Evolutionary conservation across 2,113 vertebrate species (phyloP).

Genomic region (Dolichallabes microphthalmus): DNA sequence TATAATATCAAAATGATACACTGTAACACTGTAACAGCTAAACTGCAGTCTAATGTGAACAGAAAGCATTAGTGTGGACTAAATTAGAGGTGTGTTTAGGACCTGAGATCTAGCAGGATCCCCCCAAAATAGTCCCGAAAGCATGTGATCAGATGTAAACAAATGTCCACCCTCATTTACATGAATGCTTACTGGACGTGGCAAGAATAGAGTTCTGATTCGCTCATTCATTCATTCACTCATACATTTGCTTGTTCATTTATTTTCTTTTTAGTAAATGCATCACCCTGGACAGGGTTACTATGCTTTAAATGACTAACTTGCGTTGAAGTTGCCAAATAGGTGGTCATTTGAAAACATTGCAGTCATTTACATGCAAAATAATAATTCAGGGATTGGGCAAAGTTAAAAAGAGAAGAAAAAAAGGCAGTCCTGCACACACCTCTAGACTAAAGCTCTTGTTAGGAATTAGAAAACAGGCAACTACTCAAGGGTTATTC

Average conservation of each 20-base stretch:
- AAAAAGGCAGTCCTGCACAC: neutral
- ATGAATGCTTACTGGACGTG: neutral
- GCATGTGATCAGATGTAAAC: neutral
- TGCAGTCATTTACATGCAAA: neutral
- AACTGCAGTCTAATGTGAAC: neutral
- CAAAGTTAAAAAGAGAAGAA: neutral
- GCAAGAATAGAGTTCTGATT: neutral
- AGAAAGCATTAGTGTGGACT: neutral
- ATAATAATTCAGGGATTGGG: neutral
- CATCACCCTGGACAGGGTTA: neutral
- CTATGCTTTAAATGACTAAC: neutral
- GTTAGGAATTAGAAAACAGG: neutral
- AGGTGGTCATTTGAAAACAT: neutral
- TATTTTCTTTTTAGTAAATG: neutral
- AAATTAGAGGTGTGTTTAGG: neutral
- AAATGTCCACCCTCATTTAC: neutral
- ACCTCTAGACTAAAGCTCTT: neutral
- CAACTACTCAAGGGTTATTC: neutral
- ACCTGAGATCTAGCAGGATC: neutral
- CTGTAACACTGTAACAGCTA: neutral
- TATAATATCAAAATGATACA: neutral
- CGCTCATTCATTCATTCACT: neutral
- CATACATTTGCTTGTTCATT: neutral
- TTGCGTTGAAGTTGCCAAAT: neutral
- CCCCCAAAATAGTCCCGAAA: neutral